Evolutionary conservation across 2,113 vertebrate genomes (phyloP).

Genomic region (Nothoprocta perdicaria): DNA sequence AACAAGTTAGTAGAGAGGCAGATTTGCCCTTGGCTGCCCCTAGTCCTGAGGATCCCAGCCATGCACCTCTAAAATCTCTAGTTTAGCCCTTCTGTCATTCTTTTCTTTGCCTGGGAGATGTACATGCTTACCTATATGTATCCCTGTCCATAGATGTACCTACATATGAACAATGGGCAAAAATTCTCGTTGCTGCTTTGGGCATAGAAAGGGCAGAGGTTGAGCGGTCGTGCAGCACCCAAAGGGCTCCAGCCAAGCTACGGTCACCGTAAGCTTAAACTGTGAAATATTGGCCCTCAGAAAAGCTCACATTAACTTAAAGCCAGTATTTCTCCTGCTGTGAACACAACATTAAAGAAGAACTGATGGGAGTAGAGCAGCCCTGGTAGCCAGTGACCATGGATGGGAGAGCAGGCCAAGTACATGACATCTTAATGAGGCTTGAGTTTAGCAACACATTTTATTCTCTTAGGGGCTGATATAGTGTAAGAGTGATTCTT

Average conservation of each 20-base stretch:
- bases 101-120: not conserved
- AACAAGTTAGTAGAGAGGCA: not conserved
- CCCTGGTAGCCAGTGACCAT: not conserved
- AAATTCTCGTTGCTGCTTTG: not conserved
- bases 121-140: fast-evolving
- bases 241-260: not conserved
- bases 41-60: fast-evolving
- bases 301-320: not conserved
- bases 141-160: fast-evolving
- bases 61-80: not conserved
- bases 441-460: not conserved
- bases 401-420: conserved; percentile 4
- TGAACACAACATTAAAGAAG: not conserved
- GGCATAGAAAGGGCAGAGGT: not conserved
- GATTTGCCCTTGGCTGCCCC: not conserved
- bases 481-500: not conserved
- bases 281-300: not conserved
- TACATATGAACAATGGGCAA: not conserved
- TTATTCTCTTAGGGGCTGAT: not conserved
- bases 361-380: conserved; percentile 12
- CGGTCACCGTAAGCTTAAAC: not conserved
- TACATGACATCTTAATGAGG: not conserved
- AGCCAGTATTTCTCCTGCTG: not conserved
- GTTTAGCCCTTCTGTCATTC: not conserved
- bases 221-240: not conserved